Evolutionary conservation across 2,797 vertebrate genomes (phyloP).

Genomic region (Onychomys arenicola): DNA sequence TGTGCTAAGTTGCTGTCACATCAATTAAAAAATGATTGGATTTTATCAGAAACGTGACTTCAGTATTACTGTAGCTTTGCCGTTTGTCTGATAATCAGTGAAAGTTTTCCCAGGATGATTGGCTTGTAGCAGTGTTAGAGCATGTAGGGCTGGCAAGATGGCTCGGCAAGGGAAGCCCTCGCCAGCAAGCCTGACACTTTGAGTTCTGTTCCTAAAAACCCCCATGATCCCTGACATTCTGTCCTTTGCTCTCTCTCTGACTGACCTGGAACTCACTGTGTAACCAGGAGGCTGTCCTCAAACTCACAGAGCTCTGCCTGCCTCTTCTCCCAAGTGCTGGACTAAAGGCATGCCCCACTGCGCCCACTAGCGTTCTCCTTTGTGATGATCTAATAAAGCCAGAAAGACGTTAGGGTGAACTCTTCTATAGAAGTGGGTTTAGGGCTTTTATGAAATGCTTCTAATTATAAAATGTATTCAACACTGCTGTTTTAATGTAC

Average conservation of each 20-base stretch:
- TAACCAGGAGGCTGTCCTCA: neutral
- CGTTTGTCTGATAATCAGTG: constrained; percentile 10
- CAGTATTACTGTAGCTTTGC: constrained; percentile 21
- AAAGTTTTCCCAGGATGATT: neutral
- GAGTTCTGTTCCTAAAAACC: neutral
- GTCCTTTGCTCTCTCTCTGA: neutral
- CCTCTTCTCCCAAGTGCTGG: neutral
- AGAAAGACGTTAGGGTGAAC: constrained; percentile 14
- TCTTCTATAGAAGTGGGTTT: neutral
- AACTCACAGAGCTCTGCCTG: neutral
- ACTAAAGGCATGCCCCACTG: neutral
- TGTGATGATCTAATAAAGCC: constrained; percentile 33
- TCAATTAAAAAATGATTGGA: neutral
- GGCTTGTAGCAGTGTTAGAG: neutral
- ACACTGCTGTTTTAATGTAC: neutral
- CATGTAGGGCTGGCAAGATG: neutral
- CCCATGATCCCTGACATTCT: neutral
- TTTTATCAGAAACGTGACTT: neutral
- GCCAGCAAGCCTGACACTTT: neutral
- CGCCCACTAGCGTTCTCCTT: neutral
- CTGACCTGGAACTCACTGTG: neutral
- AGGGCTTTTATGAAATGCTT: constrained; percentile 35
- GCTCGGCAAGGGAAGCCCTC: neutral
- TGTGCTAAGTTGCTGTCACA: neutral
- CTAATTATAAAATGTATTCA: constrained; percentile 5